Evolutionary conservation across 2,797 vertebrate species (phyloP), one percentile per base, ranked within the genome.

Genomic region (Antennarius maculatus): DNA sequence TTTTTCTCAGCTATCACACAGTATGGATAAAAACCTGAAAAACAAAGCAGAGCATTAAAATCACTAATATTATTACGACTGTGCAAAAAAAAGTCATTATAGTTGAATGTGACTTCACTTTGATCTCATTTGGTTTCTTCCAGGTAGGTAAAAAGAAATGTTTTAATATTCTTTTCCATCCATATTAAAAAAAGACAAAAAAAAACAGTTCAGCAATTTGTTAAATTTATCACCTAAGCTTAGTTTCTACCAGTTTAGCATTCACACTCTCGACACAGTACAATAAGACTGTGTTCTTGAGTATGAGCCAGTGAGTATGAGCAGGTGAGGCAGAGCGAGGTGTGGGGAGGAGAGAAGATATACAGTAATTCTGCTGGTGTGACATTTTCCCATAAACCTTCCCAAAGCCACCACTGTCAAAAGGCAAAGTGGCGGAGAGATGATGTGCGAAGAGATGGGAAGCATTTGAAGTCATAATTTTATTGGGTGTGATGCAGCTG

Each of bases 381-480:
- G 85, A 88, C 87, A 91, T 89, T 90, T 88, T 87, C 81, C 71
- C 71, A 82, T 91, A 92, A 92, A 90, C 88, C 86, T 56, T 71
- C 70, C 64, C 78, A 85, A 87, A 85, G 77, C 78, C 61, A 48
- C 63, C 48, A 54, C 74, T 81, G 76, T 78, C 73, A 77, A 70
- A 74, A 83, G 73, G 83, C 55, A 48, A 71, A 68, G 56, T 14
- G 6, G 28, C 50, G 54, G 57, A 50, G 58, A 54, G 66, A 45
- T 6, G 58, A 54, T 50, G 61, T 68, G 67, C 73, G 51, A 62
- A 51, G 60, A 54, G 54, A 59, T 17, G 43, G 56, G 54, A 57
- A 61, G 49, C 49, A 45, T 80, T 75, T 65, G 42, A 27, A 47
- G 60, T 34, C 17, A 61, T 27, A 62, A 61, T 80, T 79, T 47